These are phyloP conservation scores for Girardia tigrina DNA, from an alignment of 2,888 invertebrate genomes.

Conservation along the genomic window DNA sequence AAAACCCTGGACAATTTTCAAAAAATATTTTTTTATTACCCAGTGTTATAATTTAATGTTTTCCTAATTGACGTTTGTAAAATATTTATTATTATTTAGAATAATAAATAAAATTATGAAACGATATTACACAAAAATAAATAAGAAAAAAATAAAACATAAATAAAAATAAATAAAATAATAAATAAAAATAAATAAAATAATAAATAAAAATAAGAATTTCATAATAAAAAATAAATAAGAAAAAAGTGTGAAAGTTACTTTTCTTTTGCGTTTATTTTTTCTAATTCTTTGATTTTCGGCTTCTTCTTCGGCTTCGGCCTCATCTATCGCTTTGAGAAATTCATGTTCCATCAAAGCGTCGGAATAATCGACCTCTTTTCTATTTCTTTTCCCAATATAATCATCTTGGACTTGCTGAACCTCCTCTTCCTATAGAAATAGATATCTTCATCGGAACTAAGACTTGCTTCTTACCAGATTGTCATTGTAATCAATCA, in stretches of 20 bases:
- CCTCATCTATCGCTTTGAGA: constrained; percentile 59
- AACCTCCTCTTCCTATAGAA: constrained; percentile 58
- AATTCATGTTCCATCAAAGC: constrained; percentile 92
- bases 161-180: too few species aligned
- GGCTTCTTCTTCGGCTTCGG: constrained; percentile 50
- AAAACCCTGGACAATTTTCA: too few species aligned
- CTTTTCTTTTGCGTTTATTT: constrained; percentile 48
- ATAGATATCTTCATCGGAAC: constrained; percentile 39
- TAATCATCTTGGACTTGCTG: constrained; percentile 55
- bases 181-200: too few species aligned
- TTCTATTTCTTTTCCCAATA: constrained; percentile 76
- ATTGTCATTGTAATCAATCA: constrained; percentile 81
- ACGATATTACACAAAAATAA: too few species aligned
- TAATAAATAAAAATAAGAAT: too few species aligned
- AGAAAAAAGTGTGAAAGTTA: constrained; percentile 38
- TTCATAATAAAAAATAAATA: too few species aligned
- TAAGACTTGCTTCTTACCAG: constrained; percentile 52
- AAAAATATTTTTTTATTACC: too few species aligned
- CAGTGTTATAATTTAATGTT: too few species aligned
- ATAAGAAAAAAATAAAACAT: too few species aligned
- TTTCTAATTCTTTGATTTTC: constrained; percentile 44
- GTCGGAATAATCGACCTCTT: constrained; percentile 93
- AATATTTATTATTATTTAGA: too few species aligned
- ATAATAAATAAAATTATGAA: too few species aligned
- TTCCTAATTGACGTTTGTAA: too few species aligned